Evolutionary conservation across 2,888 invertebrate genomes (phyloP), one percentile per base, ranked within the genome.

Genomic region (Ophion ellenae): DNA sequence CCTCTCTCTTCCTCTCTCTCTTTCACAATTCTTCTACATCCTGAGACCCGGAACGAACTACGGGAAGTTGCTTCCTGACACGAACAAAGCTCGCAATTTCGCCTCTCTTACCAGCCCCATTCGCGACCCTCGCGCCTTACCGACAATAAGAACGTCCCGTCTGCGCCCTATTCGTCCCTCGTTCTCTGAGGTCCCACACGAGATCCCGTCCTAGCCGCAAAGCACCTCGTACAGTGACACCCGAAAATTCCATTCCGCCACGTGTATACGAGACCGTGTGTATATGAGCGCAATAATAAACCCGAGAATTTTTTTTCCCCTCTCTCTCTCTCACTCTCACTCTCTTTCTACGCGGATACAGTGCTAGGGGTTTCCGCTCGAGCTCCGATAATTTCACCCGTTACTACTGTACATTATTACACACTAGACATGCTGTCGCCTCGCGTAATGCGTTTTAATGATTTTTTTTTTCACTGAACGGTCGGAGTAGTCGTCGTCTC

Each of bases 31-130:
- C 71, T 76, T 78, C 69, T 40, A 5, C 40, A 79, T 47, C 66
- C 61, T 70, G 45, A 83, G 77, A 81, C 77, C 81, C 81, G 81
- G 83, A 86, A 87, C 85, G 86, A 87, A 86, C 80, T 87, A 88
- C 85, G 88, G 85, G 89, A 86, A 83, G 84, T 66, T 67, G 88
- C 76, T 87, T 90, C 89, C 89, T 90, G 91, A 91, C 91, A 88
- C 88, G 91, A 92, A 92, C 91, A 92, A 92, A 92, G 91, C 91
- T 92, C 87, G 91, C 92, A 92, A 92, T 92, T 92, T 92, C 90
- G 88, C 88, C 89, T 87, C 88, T 89, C 89, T 90, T 89, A 85
- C 86, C 87, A 86, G 71, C 89, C 86, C 9, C 9, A 86, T 88
- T 90, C 90, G 40, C 40, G 40, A 87, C 86, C 85, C 88, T 86